Base-by-base conservation (phyloP, 2,113 vertebrate genomes). In the Heloderma charlesbogerti region DNA sequence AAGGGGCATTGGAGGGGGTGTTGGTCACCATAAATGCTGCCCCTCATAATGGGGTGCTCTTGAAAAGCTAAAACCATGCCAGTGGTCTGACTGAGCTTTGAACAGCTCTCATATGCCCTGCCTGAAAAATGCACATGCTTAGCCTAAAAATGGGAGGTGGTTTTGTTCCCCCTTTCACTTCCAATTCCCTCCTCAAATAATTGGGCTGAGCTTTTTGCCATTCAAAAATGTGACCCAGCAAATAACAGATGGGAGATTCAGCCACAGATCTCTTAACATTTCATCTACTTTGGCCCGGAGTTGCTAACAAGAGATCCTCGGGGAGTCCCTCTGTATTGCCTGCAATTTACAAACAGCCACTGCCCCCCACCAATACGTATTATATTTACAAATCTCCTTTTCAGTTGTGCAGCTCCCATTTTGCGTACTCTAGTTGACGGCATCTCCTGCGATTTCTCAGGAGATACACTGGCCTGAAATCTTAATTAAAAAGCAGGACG, bases 401-500 rank as follows among this genome's bases (percentile, higher is more conserved):
- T 45, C 45, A 71, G 66, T 57, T n/a, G 2, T 40, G 51, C 25
- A 88, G 83, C 90, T 71, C 91, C 95, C 95, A 0, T 0, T 90
- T 92, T 94, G 92, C 77, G 89, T 67, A 63, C 87, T 67, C 90
- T 90, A 51, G 83, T 72, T 92, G 92, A 84, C 80, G 86, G 80
- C 93, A 87, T 75, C 90, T 94, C 85, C 80, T 0, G 0, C 90
- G 86, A 91, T 87, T 93, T 93, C 95, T 95, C 95, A 51, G 92
- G 95, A 94, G 95, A 95, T 88, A 87, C 92, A 92, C 90, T 48
- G 92, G 89, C 92, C 75, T 93, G 93, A 96, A 96, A 96, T 96
- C 95, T 96, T 96, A 96, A 96, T 96, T 96, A 96, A 96, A 96
- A 96, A 94, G 94, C 95, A 94, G 94, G 93, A 95, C 75, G 91